Percentiles rank a stretch among this genome's conserved stretches.
These are phyloP conservation scores for Helicoverpa assulta DNA, from an alignment of 2,888 invertebrate species.

Conservation along the genomic window DNA sequence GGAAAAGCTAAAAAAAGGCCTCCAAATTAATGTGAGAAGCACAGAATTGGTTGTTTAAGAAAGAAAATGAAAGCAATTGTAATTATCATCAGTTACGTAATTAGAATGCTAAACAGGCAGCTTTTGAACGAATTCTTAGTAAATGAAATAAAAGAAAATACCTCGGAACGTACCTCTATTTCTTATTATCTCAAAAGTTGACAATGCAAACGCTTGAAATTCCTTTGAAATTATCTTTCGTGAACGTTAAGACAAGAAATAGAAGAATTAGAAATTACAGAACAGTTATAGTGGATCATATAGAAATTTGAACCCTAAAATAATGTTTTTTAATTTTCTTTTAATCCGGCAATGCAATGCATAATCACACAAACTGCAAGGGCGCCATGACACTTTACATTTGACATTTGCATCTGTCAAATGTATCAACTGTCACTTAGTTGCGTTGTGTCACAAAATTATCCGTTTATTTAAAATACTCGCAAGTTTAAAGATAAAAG, in stretches of 20 bases:
- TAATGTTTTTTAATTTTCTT: too few species aligned
- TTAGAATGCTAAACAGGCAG: neutral
- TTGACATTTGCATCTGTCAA: conserved; percentile 1
- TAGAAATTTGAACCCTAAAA: too few species aligned
- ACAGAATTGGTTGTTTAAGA: too few species aligned
- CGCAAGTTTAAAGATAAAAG: neutral
- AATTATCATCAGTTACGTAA: neutral
- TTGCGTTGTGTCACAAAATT: neutral
- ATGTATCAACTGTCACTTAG: neutral
- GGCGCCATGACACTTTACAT: neutral
- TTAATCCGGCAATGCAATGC: too few species aligned
- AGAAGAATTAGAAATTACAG: neutral
- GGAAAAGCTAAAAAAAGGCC: too few species aligned
- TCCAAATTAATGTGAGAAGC: too few species aligned
- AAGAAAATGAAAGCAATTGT: neutral
- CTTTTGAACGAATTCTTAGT: neutral
- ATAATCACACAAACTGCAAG: neutral
- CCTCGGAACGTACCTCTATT: neutral
- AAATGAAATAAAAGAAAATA: neutral
- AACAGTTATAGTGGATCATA: neutral
- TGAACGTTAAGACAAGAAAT: neutral
- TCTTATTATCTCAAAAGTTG: neutral
- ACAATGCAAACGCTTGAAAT: neutral
- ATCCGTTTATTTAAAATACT: neutral
- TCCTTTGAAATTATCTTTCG: conserved; percentile 1